Percentiles rank a stretch among this genome's conserved stretches.
Evolutionary conservation across 2,888 invertebrate genomes (phyloP).

Genomic region (Dendrolimus pini): DNA sequence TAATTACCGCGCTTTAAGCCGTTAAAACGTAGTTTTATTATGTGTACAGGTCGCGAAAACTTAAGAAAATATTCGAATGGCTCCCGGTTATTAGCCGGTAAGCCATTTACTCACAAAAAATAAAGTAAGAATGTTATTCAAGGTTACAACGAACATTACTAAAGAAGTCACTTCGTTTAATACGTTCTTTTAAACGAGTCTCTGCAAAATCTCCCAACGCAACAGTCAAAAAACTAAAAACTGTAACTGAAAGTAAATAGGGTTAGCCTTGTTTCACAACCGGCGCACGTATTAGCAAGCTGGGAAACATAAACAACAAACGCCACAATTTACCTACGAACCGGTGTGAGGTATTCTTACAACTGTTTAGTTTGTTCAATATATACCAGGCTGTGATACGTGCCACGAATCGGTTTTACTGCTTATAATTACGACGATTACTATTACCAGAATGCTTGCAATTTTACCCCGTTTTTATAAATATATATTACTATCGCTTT

Average conservation of each 20-base stretch:
- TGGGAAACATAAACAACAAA: conserved; percentile 68
- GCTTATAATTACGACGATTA: not conserved
- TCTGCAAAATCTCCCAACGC: conserved; percentile 6
- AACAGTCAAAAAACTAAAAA: conserved; percentile 28
- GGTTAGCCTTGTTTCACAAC: conserved; percentile 33
- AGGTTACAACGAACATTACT: too few relatives aligned
- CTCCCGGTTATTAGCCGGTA: too few relatives aligned
- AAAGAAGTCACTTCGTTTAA: too few relatives aligned
- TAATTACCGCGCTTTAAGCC: too few relatives aligned
- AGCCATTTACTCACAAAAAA: too few relatives aligned
- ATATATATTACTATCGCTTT: too few relatives aligned
- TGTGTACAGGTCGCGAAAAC: too few relatives aligned
- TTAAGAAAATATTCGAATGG: too few relatives aligned
- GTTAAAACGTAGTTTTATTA: too few relatives aligned
- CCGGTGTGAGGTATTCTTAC: conserved; percentile 66
- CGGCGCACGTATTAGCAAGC: conserved; percentile 67
- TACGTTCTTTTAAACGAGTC: too few relatives aligned
- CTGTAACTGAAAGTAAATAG: conserved; percentile 29
- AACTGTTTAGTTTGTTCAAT: conserved; percentile 72
- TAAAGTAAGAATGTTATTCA: too few relatives aligned
- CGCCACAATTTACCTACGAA: conserved; percentile 71
- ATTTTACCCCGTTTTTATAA: too few relatives aligned
- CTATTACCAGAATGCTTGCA: not conserved
- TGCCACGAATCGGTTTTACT: conserved; percentile 44
- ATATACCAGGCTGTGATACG: conserved; percentile 56